A percentile compares a stretch with the other conserved stretches of the same genome.
phyloP scores from a whole-genome alignment of 2,797 vertebrate genomes.

The Oryzias sinensis region DNA sequence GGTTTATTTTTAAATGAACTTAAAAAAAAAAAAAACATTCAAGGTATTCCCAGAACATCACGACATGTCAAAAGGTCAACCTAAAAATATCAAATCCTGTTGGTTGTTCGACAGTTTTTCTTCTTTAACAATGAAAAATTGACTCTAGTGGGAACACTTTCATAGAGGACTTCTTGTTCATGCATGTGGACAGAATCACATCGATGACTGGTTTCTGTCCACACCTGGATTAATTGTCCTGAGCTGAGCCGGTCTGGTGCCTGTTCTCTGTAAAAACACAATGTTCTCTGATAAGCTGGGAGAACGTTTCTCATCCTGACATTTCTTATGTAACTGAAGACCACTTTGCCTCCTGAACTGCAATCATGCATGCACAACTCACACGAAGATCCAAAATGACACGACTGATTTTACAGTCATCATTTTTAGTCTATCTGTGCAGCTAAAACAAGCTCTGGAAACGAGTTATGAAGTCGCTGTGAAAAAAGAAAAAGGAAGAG shows the following conservation, averaged over 20 bases:
- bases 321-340: slow-evolving; percentile 42
- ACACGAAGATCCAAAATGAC: neutral
- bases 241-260: slow-evolving; percentile 30
- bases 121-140: neutral
- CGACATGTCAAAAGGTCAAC: no score
- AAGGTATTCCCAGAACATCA: no score
- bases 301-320: slow-evolving; percentile 35
- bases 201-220: neutral
- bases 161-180: neutral
- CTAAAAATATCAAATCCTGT: no score
- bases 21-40: no score
- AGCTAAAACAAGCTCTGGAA: no score
- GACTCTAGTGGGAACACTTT: neutral
- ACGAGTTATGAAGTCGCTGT: neutral
- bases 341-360: slow-evolving; percentile 12
- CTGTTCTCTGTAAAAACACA: slow-evolving; percentile 30
- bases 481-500: neutral
- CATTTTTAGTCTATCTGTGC: no score
- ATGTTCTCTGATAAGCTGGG: slow-evolving; percentile 49
- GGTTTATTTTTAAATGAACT: no score
- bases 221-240: slow-evolving; percentile 10
- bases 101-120: neutral
- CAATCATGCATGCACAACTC: neutral
- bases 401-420: neutral
- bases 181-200: neutral